Conservation (phyloP, 1,140 invertebrate species). For the Drosophila lowei region DNA sequence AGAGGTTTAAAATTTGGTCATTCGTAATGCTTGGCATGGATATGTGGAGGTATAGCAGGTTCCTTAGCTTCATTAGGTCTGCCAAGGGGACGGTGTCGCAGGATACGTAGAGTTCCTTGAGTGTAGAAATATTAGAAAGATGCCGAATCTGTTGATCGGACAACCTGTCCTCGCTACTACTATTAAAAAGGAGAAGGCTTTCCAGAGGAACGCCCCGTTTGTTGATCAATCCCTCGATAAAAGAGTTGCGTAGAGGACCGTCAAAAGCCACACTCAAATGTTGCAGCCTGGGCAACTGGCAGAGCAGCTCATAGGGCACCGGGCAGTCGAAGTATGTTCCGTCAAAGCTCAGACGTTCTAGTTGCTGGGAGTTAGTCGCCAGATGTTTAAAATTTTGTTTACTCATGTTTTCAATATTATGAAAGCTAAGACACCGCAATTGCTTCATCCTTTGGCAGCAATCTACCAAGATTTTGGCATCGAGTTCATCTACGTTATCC, state of each 20-base stretch:
- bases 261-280: slow-evolving; percentile 22
- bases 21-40: slow-evolving; percentile 12
- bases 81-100: neutral
- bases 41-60: slow-evolving; percentile 24
- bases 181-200: slow-evolving; percentile 18
- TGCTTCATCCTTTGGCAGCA: slow-evolving; percentile 13
- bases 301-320: slow-evolving; percentile 10
- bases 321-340: neutral
- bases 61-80: neutral
- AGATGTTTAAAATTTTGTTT: slow-evolving; percentile 19
- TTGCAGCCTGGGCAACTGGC: slow-evolving; percentile 27
- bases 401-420: neutral
- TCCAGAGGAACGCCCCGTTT: slow-evolving; percentile 18
- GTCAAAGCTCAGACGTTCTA: slow-evolving; percentile 21
- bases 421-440: slow-evolving; percentile 15
- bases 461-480: neutral
- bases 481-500: neutral
- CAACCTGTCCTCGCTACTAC: neutral
- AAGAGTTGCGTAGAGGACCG: neutral
- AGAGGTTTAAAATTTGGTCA: slow-evolving; percentile 9
- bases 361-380: neutral
- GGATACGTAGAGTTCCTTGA: slow-evolving; percentile 27
- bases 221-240: slow-evolving; percentile 12
- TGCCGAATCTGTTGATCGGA: slow-evolving; percentile 3
- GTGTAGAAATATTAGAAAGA: slow-evolving; percentile 1